These are phyloP conservation scores for Parus major DNA, from an alignment of 2,113 vertebrate genomes.

Conservation along the genomic window DNA sequence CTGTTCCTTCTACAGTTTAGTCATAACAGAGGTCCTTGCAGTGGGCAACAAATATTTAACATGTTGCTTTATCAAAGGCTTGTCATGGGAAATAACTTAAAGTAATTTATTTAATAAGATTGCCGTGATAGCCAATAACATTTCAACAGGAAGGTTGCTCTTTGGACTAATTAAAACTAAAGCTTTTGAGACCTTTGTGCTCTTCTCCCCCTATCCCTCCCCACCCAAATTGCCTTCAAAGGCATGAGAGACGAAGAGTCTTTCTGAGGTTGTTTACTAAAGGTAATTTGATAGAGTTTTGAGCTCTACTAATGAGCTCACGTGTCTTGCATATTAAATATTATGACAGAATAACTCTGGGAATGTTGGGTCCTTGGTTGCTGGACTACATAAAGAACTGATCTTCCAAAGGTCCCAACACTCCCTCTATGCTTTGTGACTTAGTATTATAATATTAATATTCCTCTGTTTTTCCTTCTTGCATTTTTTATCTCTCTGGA, in stretches of 20 bases:
- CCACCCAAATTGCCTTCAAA: not conserved
- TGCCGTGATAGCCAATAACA: slow-evolving; percentile 31
- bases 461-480: not conserved
- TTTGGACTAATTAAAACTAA: slow-evolving; percentile 57
- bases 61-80: slow-evolving; percentile 18
- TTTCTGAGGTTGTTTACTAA: slow-evolving; percentile 55
- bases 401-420: not conserved
- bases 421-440: not conserved
- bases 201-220: not conserved
- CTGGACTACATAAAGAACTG: not conserved
- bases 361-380: not conserved
- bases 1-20: not conserved
- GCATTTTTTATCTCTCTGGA: not conserved
- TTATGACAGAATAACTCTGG: not conserved
- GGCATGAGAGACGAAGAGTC: not conserved
- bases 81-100: slow-evolving; percentile 49
- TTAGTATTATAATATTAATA: not conserved
- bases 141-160: slow-evolving; percentile 32
- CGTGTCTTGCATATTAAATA: slow-evolving; percentile 36
- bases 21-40: not conserved
- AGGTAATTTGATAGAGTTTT: slow-evolving; percentile 57
- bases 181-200: slow-evolving; percentile 15
- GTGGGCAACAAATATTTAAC: not conserved
- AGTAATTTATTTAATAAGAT: slow-evolving; percentile 46
- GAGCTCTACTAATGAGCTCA: slow-evolving; percentile 43